Evolutionary conservation across 1,140 invertebrate genomes (phyloP).

Genomic region (Gryllus bimaculatus): DNA sequence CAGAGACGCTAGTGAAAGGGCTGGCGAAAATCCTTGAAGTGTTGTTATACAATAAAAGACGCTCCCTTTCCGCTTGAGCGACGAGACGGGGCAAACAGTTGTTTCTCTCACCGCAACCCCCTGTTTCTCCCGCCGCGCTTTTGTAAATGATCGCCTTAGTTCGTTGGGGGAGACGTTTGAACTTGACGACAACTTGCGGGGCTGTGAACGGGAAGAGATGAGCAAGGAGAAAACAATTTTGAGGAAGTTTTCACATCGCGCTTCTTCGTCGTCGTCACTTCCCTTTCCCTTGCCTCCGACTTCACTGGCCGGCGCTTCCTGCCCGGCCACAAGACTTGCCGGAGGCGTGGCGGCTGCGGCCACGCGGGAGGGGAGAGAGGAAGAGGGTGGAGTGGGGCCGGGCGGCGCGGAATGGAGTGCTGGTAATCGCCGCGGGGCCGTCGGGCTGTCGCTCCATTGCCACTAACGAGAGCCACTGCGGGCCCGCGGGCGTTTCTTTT

Average conservation of each 20-base stretch:
- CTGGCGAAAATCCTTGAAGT: no score
- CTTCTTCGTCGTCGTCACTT: not conserved
- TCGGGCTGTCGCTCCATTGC: not conserved
- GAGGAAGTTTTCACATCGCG: not conserved
- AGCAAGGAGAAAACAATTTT: conserved; percentile 1
- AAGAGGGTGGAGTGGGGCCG: not conserved
- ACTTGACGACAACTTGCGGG: not conserved
- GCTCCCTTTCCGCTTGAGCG: not conserved
- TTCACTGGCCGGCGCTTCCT: no score
- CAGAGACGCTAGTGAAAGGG: no score
- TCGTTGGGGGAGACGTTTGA: conserved; percentile 2
- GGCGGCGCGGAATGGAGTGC: not conserved
- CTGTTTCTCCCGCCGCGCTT: not conserved
- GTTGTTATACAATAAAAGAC: not conserved
- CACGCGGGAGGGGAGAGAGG: not conserved
- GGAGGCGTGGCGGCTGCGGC: no score
- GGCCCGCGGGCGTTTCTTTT: not conserved
- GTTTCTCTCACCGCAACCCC: not conserved
- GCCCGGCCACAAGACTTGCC: no score
- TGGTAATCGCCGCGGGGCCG: not conserved
- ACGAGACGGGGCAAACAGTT: not conserved
- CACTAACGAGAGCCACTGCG: not conserved
- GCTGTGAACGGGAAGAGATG: no score
- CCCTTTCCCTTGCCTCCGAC: no score
- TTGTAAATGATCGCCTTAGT: not conserved